Percentiles rank a stretch among this genome's conserved stretches.
Conservation (phyloP, 1,140 invertebrate species). For the Drosophila biarmipes region DNA sequence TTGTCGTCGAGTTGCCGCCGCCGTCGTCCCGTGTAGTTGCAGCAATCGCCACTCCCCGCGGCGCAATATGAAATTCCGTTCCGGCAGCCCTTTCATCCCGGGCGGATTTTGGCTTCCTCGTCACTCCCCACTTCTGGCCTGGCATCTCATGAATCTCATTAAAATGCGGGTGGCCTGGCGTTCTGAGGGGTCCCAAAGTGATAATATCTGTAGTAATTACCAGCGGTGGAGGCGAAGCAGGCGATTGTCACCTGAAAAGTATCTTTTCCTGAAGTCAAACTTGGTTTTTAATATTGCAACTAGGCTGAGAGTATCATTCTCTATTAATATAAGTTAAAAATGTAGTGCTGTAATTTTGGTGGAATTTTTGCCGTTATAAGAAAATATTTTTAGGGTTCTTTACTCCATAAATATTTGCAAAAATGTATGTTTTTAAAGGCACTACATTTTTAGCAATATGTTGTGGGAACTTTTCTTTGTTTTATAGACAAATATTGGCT, state of each 20-base stretch:
- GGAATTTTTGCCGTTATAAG: no score
- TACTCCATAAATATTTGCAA: no score
- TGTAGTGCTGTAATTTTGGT: no score
- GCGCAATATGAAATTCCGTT: constrained; percentile 14
- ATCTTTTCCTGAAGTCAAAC: no score
- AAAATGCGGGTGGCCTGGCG: constrained; percentile 2
- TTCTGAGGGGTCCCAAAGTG: background rate
- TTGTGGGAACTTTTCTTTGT: no score
- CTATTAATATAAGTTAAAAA: no score
- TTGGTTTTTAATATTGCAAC: no score
- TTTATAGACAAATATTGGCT: no score
- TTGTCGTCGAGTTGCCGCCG: constrained; percentile 5
- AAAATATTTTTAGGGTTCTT: no score
- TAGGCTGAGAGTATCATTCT: no score
- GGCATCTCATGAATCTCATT: constrained; percentile 15
- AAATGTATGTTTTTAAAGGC: no score
- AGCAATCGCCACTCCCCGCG: background rate
- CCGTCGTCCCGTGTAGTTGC: constrained; percentile 1
- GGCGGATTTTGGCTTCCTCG: background rate
- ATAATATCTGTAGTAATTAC: background rate
- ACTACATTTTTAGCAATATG: no score
- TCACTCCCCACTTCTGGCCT: background rate
- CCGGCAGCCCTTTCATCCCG: constrained; percentile 5
- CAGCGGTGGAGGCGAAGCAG: background rate
- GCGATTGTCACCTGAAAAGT: background rate